These are phyloP conservation scores for Helogale parvula DNA, from an alignment of 2,113 vertebrate species.

Conservation along the genomic window DNA sequence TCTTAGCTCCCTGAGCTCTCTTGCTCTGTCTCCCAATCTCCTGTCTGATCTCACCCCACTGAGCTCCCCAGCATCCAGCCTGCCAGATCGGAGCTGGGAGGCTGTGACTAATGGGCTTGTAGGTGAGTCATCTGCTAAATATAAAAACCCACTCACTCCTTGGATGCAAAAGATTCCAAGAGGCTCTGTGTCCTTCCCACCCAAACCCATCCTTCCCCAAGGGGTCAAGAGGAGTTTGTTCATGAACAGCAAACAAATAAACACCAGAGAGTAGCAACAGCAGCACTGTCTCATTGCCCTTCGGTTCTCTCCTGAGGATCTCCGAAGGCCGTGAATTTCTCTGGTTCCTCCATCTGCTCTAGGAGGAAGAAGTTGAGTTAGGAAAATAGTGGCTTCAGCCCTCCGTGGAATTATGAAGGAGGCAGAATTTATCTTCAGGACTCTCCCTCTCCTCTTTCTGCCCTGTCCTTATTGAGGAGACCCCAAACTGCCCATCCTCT, in stretches of 20 bases:
- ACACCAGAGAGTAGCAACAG: neutral
- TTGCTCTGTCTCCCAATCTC: slow-evolving; percentile 3
- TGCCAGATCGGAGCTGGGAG: slow-evolving; percentile 54
- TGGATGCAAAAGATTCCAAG: slow-evolving; percentile 11
- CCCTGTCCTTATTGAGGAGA: neutral
- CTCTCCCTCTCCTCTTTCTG: too few species aligned
- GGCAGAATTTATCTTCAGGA: neutral
- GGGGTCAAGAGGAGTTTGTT: neutral
- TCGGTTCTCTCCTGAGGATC: neutral
- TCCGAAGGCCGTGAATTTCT: neutral
- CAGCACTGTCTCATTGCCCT: neutral
- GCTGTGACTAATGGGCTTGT: slow-evolving; percentile 65
- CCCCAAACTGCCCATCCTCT: neutral
- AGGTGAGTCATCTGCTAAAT: slow-evolving; percentile 80
- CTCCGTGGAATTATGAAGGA: neutral
- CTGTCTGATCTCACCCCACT: slow-evolving; percentile 50
- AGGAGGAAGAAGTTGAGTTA: neutral
- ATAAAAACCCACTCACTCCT: slow-evolving; percentile 72
- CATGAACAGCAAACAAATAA: neutral
- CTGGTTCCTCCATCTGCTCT: neutral
- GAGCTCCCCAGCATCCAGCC: slow-evolving; percentile 41
- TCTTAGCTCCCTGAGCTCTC: neutral
- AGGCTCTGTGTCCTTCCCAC: slow-evolving; percentile 8
- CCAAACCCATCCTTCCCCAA: neutral
- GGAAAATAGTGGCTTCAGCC: rapidly evolving